phyloP scores from a whole-genome alignment of 2,888 invertebrate genomes.

The Amiota communis region DNA sequence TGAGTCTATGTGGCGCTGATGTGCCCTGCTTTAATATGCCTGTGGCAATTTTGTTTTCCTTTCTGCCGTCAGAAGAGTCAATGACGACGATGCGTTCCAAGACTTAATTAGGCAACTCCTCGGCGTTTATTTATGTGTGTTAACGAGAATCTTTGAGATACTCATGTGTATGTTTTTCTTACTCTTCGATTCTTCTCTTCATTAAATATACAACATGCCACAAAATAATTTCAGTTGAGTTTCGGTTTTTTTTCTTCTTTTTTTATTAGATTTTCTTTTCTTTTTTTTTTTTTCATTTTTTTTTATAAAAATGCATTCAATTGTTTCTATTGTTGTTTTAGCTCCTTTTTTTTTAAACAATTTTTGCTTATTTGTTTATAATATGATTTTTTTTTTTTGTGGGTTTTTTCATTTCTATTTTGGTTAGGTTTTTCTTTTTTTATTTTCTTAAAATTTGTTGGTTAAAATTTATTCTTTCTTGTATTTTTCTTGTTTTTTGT shows the following conservation, averaged over 20 bases:
- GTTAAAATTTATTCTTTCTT: not conserved
- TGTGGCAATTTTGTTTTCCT: slow-evolving; percentile 6
- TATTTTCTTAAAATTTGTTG: slow-evolving; percentile 7
- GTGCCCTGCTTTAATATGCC: slow-evolving; percentile 61
- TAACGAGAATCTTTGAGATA: slow-evolving; percentile 52
- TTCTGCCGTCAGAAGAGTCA: not conserved
- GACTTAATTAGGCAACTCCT: slow-evolving; percentile 64
- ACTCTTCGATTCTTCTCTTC: slow-evolving; percentile 36
- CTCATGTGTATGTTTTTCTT: not conserved
- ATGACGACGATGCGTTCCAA: slow-evolving; percentile 40
- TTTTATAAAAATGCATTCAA: not conserved
- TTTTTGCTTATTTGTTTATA: not conserved
- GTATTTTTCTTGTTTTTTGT: not conserved
- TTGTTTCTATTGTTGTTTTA: not conserved
- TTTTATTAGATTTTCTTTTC: slow-evolving; percentile 3
- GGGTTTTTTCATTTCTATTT: not conserved
- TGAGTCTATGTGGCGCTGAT: slow-evolving; percentile 49
- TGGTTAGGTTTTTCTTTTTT: slow-evolving; percentile 3
- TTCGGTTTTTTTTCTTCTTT: slow-evolving; percentile 24
- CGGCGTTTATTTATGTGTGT: slow-evolving; percentile 63
- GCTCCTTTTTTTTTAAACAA: slow-evolving; percentile 3
- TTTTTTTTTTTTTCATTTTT: not conserved
- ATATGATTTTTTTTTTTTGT: not conserved
- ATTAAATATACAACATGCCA: slow-evolving; percentile 55
- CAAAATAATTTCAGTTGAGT: slow-evolving; percentile 44